Evolutionary conservation across 1,140 invertebrate species (phyloP), one percentile per base, ranked within the genome.

Genomic region (Wiebesia pumilae): DNA sequence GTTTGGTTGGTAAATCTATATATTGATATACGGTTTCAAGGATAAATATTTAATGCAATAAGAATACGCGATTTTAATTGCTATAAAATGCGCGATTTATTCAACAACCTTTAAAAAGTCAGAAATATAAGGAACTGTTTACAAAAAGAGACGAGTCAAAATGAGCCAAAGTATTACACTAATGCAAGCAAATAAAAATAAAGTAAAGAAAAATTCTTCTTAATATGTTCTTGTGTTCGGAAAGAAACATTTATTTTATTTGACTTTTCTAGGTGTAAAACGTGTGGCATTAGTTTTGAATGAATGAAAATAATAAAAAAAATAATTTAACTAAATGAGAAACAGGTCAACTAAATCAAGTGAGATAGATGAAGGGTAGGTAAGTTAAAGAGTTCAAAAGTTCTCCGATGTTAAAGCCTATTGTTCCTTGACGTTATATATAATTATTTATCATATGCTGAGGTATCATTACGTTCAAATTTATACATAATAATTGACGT

Each of bases 211-310:
- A 77, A 30, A 62, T 75, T 67, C 69, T 24, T 77, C 51, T 77
- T 87, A 62, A 33, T 27, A 83, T 65, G 69, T 79, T 83, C 88
- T 87, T 19, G 67, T 77, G 77, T 84, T 47, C 51, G 54, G 51
- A 62, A 58, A 83, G 51, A 24, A 85, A 87, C 35, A 62, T 84
- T 47, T 65, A 87, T 88, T 87, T 62, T 58, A 30, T 58, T 87
- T 79, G 38, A 87, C 85, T 82, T 90, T 90, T 90, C 86, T 84
- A 88, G 69, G 3, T 77, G 51, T 75, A 86, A 33, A 81, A 67
- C n/a, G 33, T 43, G 30, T 35, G 38, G n/a, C 1, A 4, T 27
- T 71, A 71, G 65, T 84, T 82, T 82, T 58, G n/a, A n/a, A 40
- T 85, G 84, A 65, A 83, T 81, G 33, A 75, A 16, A 47, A 73